Evolutionary conservation across 2,113 vertebrate genomes (phyloP).

Genomic region (Eidolon helvum): DNA sequence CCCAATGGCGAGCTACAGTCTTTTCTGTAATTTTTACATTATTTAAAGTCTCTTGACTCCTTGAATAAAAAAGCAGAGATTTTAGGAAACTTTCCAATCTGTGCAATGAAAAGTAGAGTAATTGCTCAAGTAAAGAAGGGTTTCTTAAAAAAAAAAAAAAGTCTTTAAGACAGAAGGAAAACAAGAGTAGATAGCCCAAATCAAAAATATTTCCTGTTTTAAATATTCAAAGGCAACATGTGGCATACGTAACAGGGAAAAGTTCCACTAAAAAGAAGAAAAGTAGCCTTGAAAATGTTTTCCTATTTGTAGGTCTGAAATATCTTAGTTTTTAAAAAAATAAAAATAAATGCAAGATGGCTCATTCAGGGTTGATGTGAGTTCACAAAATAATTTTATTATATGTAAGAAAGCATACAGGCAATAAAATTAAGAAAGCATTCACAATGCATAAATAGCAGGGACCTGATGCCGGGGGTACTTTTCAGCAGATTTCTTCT

Average conservation of each 20-base stretch:
- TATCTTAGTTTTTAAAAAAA: background rate
- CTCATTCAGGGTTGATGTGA: conserved; percentile 74
- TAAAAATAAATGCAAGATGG: conserved; percentile 69
- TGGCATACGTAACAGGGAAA: background rate
- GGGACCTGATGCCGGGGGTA: conserved; percentile 81
- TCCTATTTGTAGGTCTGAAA: background rate
- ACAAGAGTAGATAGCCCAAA: background rate
- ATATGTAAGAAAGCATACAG: conserved; percentile 88
- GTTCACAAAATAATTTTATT: conserved; percentile 90
- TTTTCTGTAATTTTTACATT: background rate
- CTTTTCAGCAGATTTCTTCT: conserved; percentile 62
- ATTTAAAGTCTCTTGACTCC: background rate
- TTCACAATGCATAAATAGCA: conserved; percentile 84
- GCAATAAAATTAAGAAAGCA: conserved; percentile 85
- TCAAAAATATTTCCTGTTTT: background rate
- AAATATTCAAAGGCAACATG: background rate
- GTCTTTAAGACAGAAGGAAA: background rate
- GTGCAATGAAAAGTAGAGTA: background rate
- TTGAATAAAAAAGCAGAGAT: background rate
- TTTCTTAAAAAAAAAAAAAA: background rate
- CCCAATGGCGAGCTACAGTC: background rate
- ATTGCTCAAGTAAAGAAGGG: background rate
- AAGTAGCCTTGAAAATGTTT: background rate
- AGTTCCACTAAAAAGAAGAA: background rate
- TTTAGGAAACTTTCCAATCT: conserved; percentile 40